phyloP scores from a whole-genome alignment of 2,797 vertebrate genomes.

The Tragopan temminckii region DNA sequence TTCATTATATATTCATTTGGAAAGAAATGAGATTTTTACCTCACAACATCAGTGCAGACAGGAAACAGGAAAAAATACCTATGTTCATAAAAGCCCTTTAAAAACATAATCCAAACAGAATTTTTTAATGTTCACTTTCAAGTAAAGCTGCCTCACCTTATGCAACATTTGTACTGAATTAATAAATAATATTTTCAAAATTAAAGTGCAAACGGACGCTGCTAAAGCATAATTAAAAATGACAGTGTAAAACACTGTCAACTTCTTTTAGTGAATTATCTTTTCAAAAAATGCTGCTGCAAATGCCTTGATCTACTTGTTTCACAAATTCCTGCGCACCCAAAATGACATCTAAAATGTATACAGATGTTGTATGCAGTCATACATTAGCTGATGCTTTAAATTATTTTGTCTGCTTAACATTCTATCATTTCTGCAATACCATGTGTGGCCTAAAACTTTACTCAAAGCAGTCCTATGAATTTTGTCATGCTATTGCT shows the following conservation, averaged over 20 bases:
- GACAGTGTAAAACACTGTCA: background rate
- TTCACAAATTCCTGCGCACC: slow-evolving; percentile 29
- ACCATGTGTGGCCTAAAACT: background rate
- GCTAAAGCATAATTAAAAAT: slow-evolving; percentile 45
- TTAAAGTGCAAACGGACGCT: background rate
- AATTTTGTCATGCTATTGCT: background rate
- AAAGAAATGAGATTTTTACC: slow-evolving; percentile 53
- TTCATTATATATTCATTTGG: slow-evolving; percentile 59
- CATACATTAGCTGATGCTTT: slow-evolving; percentile 1
- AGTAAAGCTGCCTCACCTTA: background rate
- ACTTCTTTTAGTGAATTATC: background rate
- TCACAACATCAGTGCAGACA: background rate
- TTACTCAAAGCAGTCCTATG: background rate
- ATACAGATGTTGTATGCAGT: slow-evolving; percentile 17
- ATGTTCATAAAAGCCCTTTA: background rate
- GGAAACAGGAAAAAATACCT: background rate
- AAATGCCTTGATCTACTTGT: slow-evolving; percentile 38
- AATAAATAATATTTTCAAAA: slow-evolving; percentile 49
- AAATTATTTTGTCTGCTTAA: slow-evolving; percentile 27
- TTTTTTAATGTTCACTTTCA: slow-evolving; percentile 26
- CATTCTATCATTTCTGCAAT: background rate
- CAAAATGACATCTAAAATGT: slow-evolving; percentile 26
- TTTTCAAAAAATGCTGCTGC: slow-evolving; percentile 13
- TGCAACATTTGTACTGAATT: slow-evolving; percentile 23
- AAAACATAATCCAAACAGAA: background rate